phyloP scores from a whole-genome alignment of 2,888 invertebrate genomes.

The Agelastica alni region DNA sequence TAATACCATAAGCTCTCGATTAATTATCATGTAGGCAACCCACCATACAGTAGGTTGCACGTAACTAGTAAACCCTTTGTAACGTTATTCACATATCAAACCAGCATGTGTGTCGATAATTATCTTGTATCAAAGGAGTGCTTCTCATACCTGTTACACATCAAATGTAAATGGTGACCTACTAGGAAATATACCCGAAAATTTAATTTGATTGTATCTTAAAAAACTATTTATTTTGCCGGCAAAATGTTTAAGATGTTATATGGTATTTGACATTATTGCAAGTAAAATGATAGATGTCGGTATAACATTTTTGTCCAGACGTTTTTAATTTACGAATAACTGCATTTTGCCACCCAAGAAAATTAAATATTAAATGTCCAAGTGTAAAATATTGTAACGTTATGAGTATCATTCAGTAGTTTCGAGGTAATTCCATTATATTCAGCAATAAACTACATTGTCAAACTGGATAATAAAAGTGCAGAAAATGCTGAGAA shows the following conservation, averaged over 20 bases:
- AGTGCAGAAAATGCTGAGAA: slow-evolving; percentile 25
- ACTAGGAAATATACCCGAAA: background rate
- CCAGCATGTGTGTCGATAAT: slow-evolving; percentile 19
- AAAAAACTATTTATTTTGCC: background rate
- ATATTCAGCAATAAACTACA: slow-evolving; percentile 25
- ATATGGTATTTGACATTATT: background rate
- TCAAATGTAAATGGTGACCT: background rate
- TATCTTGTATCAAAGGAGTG: slow-evolving; percentile 21
- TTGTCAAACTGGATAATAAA: slow-evolving; percentile 25
- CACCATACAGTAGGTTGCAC: slow-evolving; percentile 2
- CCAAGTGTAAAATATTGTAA: slow-evolving; percentile 22
- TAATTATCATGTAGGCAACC: slow-evolving; percentile 2
- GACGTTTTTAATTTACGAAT: slow-evolving; percentile 21
- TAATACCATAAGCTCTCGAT: background rate
- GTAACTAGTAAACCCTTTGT: slow-evolving; percentile 15
- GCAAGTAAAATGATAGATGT: background rate
- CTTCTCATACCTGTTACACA: slow-evolving; percentile 9
- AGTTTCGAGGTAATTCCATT: slow-evolving; percentile 26
- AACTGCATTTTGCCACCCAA: slow-evolving; percentile 15
- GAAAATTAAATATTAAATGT: slow-evolving; percentile 23
- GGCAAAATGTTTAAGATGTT: background rate
- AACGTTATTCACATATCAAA: slow-evolving; percentile 17
- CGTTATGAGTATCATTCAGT: slow-evolving; percentile 25
- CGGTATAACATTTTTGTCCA: slow-evolving; percentile 10
- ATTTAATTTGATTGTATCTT: background rate